Evolutionary conservation across 2,113 vertebrate species (phyloP), one percentile per base, ranked within the genome.

Genomic region (Corythoichthys intestinalis): DNA sequence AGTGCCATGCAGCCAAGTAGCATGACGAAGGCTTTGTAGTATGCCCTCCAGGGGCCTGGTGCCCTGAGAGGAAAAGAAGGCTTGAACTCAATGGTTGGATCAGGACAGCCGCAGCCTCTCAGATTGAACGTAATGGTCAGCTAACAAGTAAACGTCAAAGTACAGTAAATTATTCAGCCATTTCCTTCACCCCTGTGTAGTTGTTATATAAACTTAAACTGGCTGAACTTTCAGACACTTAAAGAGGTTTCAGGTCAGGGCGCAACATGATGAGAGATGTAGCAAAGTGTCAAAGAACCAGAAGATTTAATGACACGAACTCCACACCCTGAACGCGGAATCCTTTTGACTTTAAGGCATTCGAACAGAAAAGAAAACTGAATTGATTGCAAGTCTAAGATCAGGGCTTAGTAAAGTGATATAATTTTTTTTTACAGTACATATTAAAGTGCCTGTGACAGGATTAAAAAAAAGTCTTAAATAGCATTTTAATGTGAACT

Each of bases 231-330:
- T n/a, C n/a, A 2, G 20, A 15, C 15, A n/a, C 1, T 10, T 41
- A 2, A 38, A 63, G 66, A n/a, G 60, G 64, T 68, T 76, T 57
- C 75, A 76, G 76, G 71, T 87, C 65, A 47, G 48, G 62, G 49
- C 79, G 74, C 58, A 67, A 76, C 81, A 87, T 87, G 87, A 91
- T 88, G 71, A 85, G 83, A 76, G 82, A 89, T 86, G 85, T 87
- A 78, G 74, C 69, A 82, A 77, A 86, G 80, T 84, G 79, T 66
- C 28, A 49, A 28, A 58, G 50, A 68, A 66, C 84, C 90, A 88
- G 87, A 83, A 85, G 82, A 79, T 88, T 79, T 88, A 82, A 56
- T n/a, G 57, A 53, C 17, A n/a, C 15, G n/a, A n/a, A 20, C 6
- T 53, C 50, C 50, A 53, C 48, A 49, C 17, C 4, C 50, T 7